phyloP scores from a whole-genome alignment of 2,797 vertebrate species.

The Gymnocypris eckloni region DNA sequence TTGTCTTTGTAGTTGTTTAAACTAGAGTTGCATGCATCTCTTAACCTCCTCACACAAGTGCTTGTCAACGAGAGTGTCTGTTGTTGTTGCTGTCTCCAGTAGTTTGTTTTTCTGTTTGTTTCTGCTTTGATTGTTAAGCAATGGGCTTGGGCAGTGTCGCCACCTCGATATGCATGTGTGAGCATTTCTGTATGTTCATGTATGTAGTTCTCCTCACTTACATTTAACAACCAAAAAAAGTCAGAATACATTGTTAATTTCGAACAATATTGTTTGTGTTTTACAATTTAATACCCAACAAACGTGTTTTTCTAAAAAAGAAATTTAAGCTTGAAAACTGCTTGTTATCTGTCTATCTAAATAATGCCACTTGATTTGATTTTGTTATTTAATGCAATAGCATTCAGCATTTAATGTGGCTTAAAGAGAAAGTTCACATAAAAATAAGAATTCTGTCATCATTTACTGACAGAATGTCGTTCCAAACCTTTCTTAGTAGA shows the following conservation, averaged over 20 bases:
- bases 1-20: neutral
- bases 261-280: neutral
- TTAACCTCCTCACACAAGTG: slow-evolving; percentile 1
- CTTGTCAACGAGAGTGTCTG: neutral
- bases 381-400: slow-evolving; percentile 2
- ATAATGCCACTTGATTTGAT: neutral
- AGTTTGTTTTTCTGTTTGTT: neutral
- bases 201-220: neutral
- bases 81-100: neutral
- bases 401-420: neutral
- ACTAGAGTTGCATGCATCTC: neutral
- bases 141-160: neutral
- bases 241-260: neutral
- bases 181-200: neutral
- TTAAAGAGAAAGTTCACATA: neutral
- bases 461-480: neutral
- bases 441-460: neutral
- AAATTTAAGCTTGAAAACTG: neutral
- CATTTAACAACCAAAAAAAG: neutral
- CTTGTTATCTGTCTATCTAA: neutral
- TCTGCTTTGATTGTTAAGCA: neutral
- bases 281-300: neutral
- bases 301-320: neutral
- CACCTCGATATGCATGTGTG: neutral
- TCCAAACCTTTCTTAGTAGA: neutral